phyloP scores from a whole-genome alignment of 2,888 invertebrate species.

The Oscheius onirici region DNA sequence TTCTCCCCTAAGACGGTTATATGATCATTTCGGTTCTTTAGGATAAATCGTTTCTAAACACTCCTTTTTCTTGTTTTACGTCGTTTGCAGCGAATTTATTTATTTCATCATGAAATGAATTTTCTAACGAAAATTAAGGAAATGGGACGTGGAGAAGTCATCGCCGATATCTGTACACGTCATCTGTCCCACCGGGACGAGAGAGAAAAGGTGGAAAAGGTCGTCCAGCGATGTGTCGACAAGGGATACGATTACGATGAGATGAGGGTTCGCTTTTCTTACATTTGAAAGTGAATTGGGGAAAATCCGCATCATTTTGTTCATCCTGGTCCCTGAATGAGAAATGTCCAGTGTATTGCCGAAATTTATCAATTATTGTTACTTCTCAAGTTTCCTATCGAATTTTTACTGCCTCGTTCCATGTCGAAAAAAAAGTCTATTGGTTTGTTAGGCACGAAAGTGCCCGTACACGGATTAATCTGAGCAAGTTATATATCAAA shows the following conservation, averaged over 20 bases:
- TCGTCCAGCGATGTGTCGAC: slow-evolving; percentile 52
- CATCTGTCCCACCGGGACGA: slow-evolving; percentile 49
- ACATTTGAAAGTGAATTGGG: too few species aligned
- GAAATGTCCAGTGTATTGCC: too few species aligned
- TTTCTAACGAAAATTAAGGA: not conserved
- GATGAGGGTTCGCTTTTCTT: slow-evolving; percentile 38
- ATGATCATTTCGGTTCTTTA: not conserved
- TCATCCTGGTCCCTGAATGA: too few species aligned
- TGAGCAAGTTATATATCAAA: too few species aligned
- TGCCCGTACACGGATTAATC: too few species aligned
- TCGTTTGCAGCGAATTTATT: not conserved
- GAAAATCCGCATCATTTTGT: too few species aligned
- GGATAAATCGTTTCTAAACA: not conserved
- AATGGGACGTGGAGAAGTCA: slow-evolving; percentile 35
- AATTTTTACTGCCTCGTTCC: too few species aligned
- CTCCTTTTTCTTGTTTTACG: not conserved
- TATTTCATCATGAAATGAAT: not conserved
- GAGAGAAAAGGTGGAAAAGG: slow-evolving; percentile 44
- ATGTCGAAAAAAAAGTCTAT: too few species aligned
- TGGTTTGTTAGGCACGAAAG: too few species aligned
- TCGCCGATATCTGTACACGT: slow-evolving; percentile 50
- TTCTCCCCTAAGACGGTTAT: not conserved
- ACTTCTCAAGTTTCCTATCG: too few species aligned
- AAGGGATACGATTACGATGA: slow-evolving; percentile 55
- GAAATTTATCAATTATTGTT: too few species aligned